Evolutionary conservation across 2,113 vertebrate species (phyloP).

Genomic region (Greenwoodochromis staneri): DNA sequence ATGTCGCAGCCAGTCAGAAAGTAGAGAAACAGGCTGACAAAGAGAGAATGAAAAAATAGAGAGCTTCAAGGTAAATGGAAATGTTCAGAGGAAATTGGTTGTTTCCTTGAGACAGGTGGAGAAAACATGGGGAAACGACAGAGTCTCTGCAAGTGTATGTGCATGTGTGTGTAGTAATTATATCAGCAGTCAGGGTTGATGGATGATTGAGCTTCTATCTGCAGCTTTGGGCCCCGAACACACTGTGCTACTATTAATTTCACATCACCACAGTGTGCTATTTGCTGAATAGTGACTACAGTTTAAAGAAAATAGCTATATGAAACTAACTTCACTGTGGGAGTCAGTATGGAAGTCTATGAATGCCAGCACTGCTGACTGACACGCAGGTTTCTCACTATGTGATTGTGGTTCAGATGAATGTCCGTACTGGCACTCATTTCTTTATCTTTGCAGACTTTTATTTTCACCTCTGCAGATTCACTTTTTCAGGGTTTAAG

Average conservation of each 20-base stretch:
- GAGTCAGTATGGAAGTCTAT: neutral
- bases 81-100: constrained; percentile 38
- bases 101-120: constrained; percentile 35
- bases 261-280: neutral
- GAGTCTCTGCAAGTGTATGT: neutral
- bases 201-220: constrained; percentile 47
- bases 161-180: constrained; percentile 44
- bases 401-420: neutral
- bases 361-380: neutral
- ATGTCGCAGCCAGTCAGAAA: neutral
- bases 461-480: neutral
- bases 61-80: constrained; percentile 16
- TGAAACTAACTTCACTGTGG: neutral
- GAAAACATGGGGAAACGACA: constrained; percentile 13
- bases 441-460: neutral
- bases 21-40: neutral
- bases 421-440: neutral
- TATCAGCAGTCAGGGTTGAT: constrained; percentile 45
- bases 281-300: neutral
- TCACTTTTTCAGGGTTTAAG: neutral
- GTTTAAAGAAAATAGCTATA: neutral
- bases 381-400: neutral
- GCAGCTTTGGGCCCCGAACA: constrained; percentile 9
- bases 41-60: neutral
- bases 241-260: constrained; percentile 23